Evolutionary conservation across 2,113 vertebrate species (phyloP), one percentile per base, ranked within the genome.

Genomic region (Motacilla alba): DNA sequence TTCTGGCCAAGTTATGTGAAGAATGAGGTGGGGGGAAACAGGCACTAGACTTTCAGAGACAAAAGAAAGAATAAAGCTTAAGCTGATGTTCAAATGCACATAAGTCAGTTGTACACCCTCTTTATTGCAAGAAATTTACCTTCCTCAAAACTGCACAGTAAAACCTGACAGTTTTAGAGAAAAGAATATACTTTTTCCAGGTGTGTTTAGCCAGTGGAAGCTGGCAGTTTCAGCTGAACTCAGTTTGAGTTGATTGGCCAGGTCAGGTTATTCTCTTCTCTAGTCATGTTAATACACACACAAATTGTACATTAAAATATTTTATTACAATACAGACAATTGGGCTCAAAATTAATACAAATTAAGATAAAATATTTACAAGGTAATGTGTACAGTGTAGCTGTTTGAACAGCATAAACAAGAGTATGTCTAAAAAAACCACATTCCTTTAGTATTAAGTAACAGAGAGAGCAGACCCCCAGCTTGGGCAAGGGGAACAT

Each of bases 301-400:
- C 52, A 81, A 73, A 41, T 41, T 69, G 90, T 98, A 98, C 95
- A 86, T 94, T 97, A 98, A 98, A 98, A 98, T 97, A 98, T 87
- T 98, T 98, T 98, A 98, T 98, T 98, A 97, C 95, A 97, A 94
- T 97, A 96, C 92, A 96, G 97, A 95, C 92, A 97, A 59, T 88
- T 96, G 83, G 96, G 87, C 83, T 97, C 86, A 97, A 97, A 97
- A 97, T 98, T 95, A 98, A 97, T 97, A 98, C 95, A 97, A 98
- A 98, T 96, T 84, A 97, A 97, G 94, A 93, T 97, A 97, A 98
- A 97, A 97, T 97, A 98, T 98, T 96, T 98, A 98, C 96, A 98
- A 94, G 96, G 76, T 90, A 94, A 96, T 96, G 93, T 96, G 73
- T 97, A 97, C 97, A 97, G 91, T 83, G 89, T 47, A 89, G 93